Base-by-base conservation (phyloP, 2,113 vertebrate species). In the Sinocyclocheilus maitianheensis region DNA sequence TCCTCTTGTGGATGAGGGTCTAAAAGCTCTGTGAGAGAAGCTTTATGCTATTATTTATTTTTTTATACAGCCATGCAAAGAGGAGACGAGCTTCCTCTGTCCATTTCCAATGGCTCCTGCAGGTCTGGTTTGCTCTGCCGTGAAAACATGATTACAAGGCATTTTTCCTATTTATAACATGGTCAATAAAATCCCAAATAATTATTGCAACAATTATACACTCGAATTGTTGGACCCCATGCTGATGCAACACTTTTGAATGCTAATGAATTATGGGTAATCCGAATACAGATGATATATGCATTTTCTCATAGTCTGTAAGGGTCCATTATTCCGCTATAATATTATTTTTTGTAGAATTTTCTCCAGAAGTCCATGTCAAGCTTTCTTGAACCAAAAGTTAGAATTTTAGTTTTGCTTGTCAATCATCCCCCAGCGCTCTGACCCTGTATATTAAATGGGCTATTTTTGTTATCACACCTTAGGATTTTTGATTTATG, bases 181-280 rank as follows among this genome's bases (percentile, higher is more conserved):
- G 26, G 81, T 51, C 63, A 71, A 30, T 71, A 71, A 71, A 82
- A 69, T 82, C 80, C 40, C 7, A 3, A 82, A 71, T 53, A 82
- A 69, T 82, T 71, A 82, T 82, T 82, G 18, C 65, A 71, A 82
- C 81, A 82, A 82, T 82, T 71, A 71, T n/a, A 53, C 81, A 71
- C 81, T 69, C 16, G 18, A 82, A 82, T 51, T 22, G 43, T 62
- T 62, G 34, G 34, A 11, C 26, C 7, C 26, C 11, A 65, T 71
- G 62, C 81, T 55, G 46, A 69, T 51, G 10, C 26, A 53, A 53
- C 24, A 53, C 63, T 82, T 71, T 82, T 53, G 24, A 34, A 53
- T 14, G 24, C 46, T 82, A 14, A 71, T 67, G n/a, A 67, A 81
- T 81, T 65, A 67, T 67, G n/a, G 60, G 37, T 81, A 18, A 65